These are phyloP conservation scores for Rhinoptilus africanus DNA, from an alignment of 2,113 vertebrate species.

Conservation along the genomic window DNA sequence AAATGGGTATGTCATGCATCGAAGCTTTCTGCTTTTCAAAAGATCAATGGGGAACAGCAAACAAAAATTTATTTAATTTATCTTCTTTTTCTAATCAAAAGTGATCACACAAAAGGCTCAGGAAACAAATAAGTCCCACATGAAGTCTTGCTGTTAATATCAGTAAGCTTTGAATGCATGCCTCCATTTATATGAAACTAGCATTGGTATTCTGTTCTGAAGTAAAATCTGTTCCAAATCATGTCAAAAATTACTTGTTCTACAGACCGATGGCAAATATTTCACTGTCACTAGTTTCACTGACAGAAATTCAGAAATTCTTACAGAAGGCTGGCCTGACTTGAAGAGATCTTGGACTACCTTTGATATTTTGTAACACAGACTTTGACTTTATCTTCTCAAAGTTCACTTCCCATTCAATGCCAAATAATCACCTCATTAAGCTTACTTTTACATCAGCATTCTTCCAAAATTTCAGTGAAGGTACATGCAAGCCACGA, in stretches of 20 bases:
- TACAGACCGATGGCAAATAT: not conserved
- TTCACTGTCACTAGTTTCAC: not conserved
- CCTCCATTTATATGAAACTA: not conserved
- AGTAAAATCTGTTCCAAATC: not conserved
- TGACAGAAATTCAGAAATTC: not conserved
- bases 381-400: not conserved
- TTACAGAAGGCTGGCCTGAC: not conserved
- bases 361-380: not conserved
- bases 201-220: not conserved
- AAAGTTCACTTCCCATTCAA: not conserved
- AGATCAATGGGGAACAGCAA: not conserved
- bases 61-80: not conserved
- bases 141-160: not conserved
- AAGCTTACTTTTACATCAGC: not conserved
- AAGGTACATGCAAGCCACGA: not conserved
- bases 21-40: not conserved
- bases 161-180: not conserved
- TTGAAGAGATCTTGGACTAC: not conserved
- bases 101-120: not conserved
- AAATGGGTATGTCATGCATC: not conserved
- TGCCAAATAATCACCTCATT: not conserved
- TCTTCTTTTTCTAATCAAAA: not conserved
- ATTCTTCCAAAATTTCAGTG: not conserved
- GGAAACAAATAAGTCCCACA: not conserved
- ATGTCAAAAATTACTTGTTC: not conserved